Base-by-base conservation (phyloP, 1,140 invertebrate genomes). In the Camponotus pennsylvanicus region DNA sequence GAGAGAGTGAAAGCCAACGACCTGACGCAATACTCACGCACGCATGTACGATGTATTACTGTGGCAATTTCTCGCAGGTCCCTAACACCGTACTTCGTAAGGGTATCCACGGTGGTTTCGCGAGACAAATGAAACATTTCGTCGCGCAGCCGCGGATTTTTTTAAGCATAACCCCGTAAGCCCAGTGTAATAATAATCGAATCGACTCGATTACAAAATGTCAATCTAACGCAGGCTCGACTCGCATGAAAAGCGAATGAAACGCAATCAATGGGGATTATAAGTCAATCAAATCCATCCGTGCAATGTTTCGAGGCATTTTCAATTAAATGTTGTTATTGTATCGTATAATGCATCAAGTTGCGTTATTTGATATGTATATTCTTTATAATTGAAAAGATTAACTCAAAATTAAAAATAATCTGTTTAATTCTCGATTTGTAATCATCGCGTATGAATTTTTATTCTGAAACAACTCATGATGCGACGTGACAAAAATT, bases 1-100 rank as follows among this genome's bases (percentile, higher is more conserved):
- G 75, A 90, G 88, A 85, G 75, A 90, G 89, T 90, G 88, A 89
- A 85, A 89, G 84, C 79, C 89, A 89, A 88, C 79, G 86, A 85
- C 89, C 88, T 93, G 91, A 93, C 85, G 92, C 89, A 94, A 94
- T 91, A 88, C 83, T 91, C 92, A 88, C 88, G 86, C 90, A 92
- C 87, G 86, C 90, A 85, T 92, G 37, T 61, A 82, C 79, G 91
- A 93, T 90, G 83, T 86, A 92, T 91, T 93, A 92, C 89, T 88
- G 89, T 91, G 87, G 85, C 64, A 85, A 90, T 89, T 89, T 86
- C 87, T 89, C 88, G 84, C 77, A n/a, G 32, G 52, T 85, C 59
- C 59, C 37, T 78, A 80, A 83, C 79, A 40, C 70, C 21, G 88
- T 73, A 75, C 86, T 69, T 77, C 87, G 63, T 83, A 71, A 40